A percentile compares a stretch with the other conserved stretches of the same genome.
These are phyloP conservation scores for Sebastes steindachneri DNA, from an alignment of 2,797 vertebrate genomes.

Conservation along the genomic window DNA sequence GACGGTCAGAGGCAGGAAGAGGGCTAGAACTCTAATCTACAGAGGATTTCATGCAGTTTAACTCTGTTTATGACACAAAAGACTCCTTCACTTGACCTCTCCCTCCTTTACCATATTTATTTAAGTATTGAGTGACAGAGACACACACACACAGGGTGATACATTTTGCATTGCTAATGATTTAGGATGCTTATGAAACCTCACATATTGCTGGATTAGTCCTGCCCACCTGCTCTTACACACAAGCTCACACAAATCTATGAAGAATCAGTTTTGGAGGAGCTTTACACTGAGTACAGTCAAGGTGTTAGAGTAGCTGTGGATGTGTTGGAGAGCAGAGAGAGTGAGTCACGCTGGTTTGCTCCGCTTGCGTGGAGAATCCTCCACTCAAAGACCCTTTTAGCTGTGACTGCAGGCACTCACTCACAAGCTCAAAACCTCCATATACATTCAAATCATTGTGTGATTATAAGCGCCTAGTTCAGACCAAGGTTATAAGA, in stretches of 20 bases:
- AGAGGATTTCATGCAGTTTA: slow-evolving; percentile 66
- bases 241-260: slow-evolving; percentile 28
- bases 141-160: neutral
- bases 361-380: slow-evolving; percentile 41
- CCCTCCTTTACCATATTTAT: slow-evolving; percentile 18
- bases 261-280: slow-evolving; percentile 50
- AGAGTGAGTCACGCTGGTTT: slow-evolving; percentile 31
- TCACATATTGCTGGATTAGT: slow-evolving; percentile 28
- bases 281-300: slow-evolving; percentile 27
- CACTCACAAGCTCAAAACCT: slow-evolving; percentile 25
- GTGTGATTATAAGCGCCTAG: slow-evolving; percentile 23
- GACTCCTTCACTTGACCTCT: slow-evolving; percentile 28
- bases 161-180: slow-evolving; percentile 63
- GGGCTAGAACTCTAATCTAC: slow-evolving; percentile 36
- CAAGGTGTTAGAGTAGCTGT: slow-evolving; percentile 19
- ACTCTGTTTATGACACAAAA: slow-evolving; percentile 59
- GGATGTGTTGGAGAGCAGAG: slow-evolving; percentile 1
- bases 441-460: slow-evolving; percentile 26
- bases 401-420: slow-evolving; percentile 33
- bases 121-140: slow-evolving; percentile 7
- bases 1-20: slow-evolving; percentile 17
- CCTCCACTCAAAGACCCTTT: slow-evolving; percentile 45
- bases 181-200: slow-evolving; percentile 35
- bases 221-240: neutral
- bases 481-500: neutral